Evolutionary conservation across 2,888 invertebrate species (phyloP).

Genomic region (Epicampocera succincta): DNA sequence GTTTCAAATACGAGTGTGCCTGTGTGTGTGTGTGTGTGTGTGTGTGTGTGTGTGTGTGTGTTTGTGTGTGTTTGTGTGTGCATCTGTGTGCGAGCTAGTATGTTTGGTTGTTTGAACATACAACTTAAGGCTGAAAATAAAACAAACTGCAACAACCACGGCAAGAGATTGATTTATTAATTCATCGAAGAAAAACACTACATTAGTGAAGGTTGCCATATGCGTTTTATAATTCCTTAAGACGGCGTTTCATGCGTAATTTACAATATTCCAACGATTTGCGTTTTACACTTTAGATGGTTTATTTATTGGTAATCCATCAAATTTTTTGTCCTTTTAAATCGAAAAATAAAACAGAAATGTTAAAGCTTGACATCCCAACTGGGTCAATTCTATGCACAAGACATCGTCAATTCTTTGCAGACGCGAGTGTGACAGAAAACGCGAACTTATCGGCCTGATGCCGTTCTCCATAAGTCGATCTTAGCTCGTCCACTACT

Average conservation of each 20-base stretch:
- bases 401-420: too few species aligned
- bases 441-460: too few species aligned
- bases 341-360: too few species aligned
- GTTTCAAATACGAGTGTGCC: constrained; percentile 14
- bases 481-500: too few species aligned
- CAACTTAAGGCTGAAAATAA: constrained; percentile 47
- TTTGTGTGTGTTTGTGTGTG: background rate
- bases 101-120: constrained; percentile 9
- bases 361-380: too few species aligned
- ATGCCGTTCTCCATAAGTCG: too few species aligned
- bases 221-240: background rate
- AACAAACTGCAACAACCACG: constrained; percentile 53
- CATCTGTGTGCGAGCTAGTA: background rate
- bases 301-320: too few species aligned
- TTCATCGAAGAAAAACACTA: constrained; percentile 60
- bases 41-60: constrained; percentile 3
- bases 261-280: background rate
- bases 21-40: background rate
- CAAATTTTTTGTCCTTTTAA: too few species aligned
- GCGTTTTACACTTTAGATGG: too few species aligned
- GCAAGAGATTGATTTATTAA: constrained; percentile 69
- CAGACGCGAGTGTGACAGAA: too few species aligned
- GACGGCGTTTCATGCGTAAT: too few species aligned
- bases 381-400: too few species aligned
- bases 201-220: constrained; percentile 49